phyloP scores from a whole-genome alignment of 2,113 vertebrate species.

The Lethenteron camtschaticum region DNA sequence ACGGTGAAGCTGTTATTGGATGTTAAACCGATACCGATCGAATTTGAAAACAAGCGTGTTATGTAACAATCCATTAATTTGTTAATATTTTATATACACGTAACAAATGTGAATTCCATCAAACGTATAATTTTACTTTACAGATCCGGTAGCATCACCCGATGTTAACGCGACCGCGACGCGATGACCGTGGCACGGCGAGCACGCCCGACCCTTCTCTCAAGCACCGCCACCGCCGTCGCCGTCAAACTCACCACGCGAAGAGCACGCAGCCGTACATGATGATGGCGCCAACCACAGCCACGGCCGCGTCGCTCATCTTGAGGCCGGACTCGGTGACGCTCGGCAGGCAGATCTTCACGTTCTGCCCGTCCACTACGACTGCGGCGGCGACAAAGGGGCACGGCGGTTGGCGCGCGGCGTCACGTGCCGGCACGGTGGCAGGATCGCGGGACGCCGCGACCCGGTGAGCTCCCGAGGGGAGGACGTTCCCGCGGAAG shows the following conservation, averaged over 20 bases:
- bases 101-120: not conserved
- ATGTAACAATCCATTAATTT: not conserved
- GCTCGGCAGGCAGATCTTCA: slow-evolving; percentile 51
- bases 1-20: no score
- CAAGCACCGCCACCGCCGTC: no score
- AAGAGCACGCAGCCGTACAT: slow-evolving; percentile 83
- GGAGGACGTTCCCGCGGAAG: no score
- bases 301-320: slow-evolving; percentile 41
- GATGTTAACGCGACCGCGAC: not conserved
- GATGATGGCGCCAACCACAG: slow-evolving; percentile 47
- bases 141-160: not conserved
- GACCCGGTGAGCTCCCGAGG: no score
- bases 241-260: slow-evolving; percentile 37
- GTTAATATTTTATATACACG: not conserved
- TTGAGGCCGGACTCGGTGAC: slow-evolving; percentile 29
- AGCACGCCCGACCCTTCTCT: no score
- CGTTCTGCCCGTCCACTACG: slow-evolving; percentile 21
- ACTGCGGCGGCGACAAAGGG: not conserved
- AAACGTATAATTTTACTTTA: not conserved
- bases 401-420: not conserved
- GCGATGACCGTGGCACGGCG: no score
- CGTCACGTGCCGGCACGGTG: no score
- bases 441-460: no score
- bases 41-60: no score
- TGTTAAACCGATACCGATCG: no score